Evolutionary conservation across 2,797 vertebrate species (phyloP), one percentile per base, ranked within the genome.

Genomic region (Acanthopagrus latus): DNA sequence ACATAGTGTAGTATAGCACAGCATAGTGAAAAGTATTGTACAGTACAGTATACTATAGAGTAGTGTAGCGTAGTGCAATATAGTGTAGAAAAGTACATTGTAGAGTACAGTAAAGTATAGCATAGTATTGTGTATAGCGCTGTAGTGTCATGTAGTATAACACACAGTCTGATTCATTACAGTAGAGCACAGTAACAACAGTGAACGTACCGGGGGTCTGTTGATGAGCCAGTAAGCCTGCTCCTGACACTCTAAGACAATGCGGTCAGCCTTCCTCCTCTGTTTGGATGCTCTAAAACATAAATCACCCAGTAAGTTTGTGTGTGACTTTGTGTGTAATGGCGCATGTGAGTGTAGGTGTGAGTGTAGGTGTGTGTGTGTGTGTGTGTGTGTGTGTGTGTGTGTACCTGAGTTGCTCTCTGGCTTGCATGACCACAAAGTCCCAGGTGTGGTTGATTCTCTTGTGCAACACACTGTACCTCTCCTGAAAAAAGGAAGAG

Each of bases 381-480:
- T 54, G 71, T 23, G 66, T 4, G 20, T 7, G 5, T 33, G 55
- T 29, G 47, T 33, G 62, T 46, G 13, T 27, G 63, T 20, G 20
- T 9, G 21, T 64, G 25, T 76, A 98, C 98, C 97, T 95, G 52
- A 99, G 96, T 86, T 99, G 98, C 83, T 99, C 97, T 83, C 96
- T 94, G 0, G 98, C 98, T 91, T 99, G 98, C 97, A 96, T 98
- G 91, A 98, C 96, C 74, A 99, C 97, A 65, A 99, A 97, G 93
- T 99, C 97, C 98, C 98, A 99, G 0, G 94, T 95, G 89, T 99
- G 97, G 90, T 95, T 97, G 89, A 99, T 97, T 81, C 95, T 94
- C 93, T 97, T 97, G 94, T 97, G 96, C 86, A 99, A 88, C 80
- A 94, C 89, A 87, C 95, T 96, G 88, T 97, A 98, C 80, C 94